Evolutionary conservation across 2,113 vertebrate genomes (phyloP).

Genomic region (Dromiciops gliroides): DNA sequence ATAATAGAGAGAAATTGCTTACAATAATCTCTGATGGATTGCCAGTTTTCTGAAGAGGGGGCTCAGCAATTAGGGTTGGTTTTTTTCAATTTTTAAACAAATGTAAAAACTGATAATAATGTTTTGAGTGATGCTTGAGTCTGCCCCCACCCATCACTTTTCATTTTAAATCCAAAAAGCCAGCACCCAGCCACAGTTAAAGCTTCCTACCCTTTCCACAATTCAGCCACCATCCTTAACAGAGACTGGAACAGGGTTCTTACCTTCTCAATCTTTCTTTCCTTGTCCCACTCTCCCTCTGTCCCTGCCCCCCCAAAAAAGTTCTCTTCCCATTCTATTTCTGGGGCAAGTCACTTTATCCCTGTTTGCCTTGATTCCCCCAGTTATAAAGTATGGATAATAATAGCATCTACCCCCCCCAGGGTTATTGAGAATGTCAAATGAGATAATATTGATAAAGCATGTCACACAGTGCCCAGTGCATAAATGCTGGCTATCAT

Average conservation of each 20-base stretch:
- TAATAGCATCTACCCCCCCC: background rate
- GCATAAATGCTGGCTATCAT: no score
- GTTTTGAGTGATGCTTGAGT: slow-evolving; percentile 20
- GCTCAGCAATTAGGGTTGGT: slow-evolving; percentile 62
- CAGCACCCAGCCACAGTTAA: rapidly evolving
- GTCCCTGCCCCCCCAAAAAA: background rate
- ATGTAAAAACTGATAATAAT: slow-evolving; percentile 66
- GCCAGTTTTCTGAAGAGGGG: slow-evolving; percentile 55
- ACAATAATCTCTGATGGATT: slow-evolving; percentile 53
- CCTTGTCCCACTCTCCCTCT: background rate
- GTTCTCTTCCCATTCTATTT: background rate
- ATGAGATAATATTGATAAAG: background rate
- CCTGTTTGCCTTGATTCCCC: background rate
- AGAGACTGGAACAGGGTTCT: background rate
- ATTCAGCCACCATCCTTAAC: background rate
- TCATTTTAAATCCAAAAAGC: background rate
- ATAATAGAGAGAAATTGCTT: slow-evolving; percentile 73
- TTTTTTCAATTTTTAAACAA: slow-evolving; percentile 59
- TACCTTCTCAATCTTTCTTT: background rate
- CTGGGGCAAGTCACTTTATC: background rate
- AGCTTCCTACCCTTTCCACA: background rate
- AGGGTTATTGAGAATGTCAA: background rate
- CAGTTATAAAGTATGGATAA: background rate
- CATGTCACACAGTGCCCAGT: background rate
- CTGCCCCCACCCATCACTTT: slow-evolving; percentile 13